Conservation (phyloP, 2,113 vertebrate genomes). For the Cairina moschata region DNA sequence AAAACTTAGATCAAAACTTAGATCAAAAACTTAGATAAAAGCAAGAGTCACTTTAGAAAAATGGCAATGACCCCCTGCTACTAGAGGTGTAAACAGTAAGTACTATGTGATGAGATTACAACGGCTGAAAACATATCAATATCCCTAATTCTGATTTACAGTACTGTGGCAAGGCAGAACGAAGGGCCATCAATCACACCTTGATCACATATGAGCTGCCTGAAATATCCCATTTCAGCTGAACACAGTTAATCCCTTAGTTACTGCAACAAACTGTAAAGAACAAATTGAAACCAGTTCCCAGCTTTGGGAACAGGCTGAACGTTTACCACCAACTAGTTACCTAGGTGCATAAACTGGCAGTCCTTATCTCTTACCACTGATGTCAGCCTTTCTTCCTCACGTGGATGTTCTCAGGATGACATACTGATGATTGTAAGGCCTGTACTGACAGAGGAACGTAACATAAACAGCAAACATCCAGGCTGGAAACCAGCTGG, state of each 20-base stretch:
- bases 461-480: not conserved
- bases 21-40: not conserved
- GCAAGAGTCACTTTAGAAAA: not conserved
- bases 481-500: not conserved
- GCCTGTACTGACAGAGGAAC: not conserved
- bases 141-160: not conserved
- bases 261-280: not conserved
- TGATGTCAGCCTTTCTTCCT: not conserved
- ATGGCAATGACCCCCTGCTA: not conserved
- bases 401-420: not conserved
- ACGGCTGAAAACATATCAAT: not conserved
- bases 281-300: not conserved
- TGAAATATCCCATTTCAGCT: not conserved
- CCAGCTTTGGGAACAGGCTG: too few species aligned
- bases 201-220: not conserved
- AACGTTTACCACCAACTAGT: not conserved
- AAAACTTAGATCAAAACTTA: not conserved
- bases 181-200: rapidly evolving
- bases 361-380: not conserved
- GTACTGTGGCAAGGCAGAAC: not conserved
- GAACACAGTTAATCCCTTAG: not conserved
- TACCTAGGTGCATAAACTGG: not conserved
- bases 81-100: not conserved
- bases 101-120: not conserved
- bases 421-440: not conserved